Base-by-base conservation (phyloP, 2,888 invertebrate genomes). In the Noctuana brunneofusca region DNA sequence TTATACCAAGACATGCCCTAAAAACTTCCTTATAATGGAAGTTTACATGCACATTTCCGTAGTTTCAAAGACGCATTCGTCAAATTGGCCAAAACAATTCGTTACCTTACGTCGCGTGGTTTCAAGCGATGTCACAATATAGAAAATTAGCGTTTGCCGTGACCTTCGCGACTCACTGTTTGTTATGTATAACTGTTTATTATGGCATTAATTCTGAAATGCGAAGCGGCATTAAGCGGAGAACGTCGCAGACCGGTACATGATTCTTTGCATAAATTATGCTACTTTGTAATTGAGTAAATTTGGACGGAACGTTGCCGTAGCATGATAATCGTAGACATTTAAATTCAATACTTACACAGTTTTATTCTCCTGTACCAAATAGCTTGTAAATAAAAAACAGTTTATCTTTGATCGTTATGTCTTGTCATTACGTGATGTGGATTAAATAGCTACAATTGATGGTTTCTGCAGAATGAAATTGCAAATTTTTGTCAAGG, bases 181-280 rank as follows among this genome's bases (percentile, higher is more conserved):
- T 72, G 68, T 69, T 66, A 60, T 68, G 69, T 80, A 75, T 76
- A 76, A 78, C 78, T 75, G 83, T 79, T 83, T 83, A 82, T 78
- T 81, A 78, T 69, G 67, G 70, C 77, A 80, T 80, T 83, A 84
- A 80, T 81, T 76, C 75, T 76, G 72, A 78, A 80, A 79, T 79
- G 76, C 78, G 76, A 79, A 73, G 64, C 66, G 58, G 70, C 79
- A 83, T 84, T 86, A 86, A 73, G 72, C 68, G 79, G 78, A 78
- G 78, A 79, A 79, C 70, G 82, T 89, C 89, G 68, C 89, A 68
- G 77, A 66, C 79, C 82, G 89, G 89, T 89, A 90, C 89, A 87
- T 79, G 76, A 74, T 81, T 81, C 78, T 85, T 84, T 80, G 86
- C 84, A 87, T 88, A 87, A 89, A 88, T 87, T 86, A 86, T 76